These are phyloP conservation scores for Centruroides sculpturatus DNA, from an alignment of 1,140 invertebrate species.

Conservation along the genomic window DNA sequence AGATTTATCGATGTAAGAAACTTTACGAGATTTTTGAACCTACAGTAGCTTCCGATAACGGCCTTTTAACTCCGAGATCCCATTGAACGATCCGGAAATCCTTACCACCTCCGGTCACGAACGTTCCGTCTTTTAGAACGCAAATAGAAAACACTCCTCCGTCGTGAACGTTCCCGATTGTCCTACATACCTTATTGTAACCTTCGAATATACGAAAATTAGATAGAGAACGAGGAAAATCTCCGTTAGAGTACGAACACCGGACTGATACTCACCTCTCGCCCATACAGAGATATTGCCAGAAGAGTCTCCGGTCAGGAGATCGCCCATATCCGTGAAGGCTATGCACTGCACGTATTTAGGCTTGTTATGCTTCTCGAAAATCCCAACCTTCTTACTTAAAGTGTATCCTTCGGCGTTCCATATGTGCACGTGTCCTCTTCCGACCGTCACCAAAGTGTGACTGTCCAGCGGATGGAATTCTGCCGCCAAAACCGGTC, in stretches of 20 bases:
- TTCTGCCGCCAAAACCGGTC: conserved; percentile 65
- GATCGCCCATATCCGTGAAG: conserved; percentile 65
- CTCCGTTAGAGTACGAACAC: conserved; percentile 10
- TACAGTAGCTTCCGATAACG: conserved; percentile 56
- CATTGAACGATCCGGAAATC: conserved; percentile 58
- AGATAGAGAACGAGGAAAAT: conserved; percentile 7
- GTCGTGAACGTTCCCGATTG: conserved; percentile 58
- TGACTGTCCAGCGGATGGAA: conserved; percentile 83
- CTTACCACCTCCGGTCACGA: conserved; percentile 74
- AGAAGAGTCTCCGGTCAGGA: conserved; percentile 60
- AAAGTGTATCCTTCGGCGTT: conserved; percentile 67
- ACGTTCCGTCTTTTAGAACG: conserved; percentile 62
- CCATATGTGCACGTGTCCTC: conserved; percentile 85
- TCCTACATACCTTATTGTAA: conserved; percentile 42
- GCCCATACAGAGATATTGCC: conserved; percentile 79
- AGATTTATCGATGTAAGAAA: too few relatives aligned
- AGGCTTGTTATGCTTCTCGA: conserved; percentile 80
- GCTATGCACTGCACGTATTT: conserved; percentile 83
- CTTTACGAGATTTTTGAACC: conserved; percentile 6
- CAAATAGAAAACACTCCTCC: conserved; percentile 77
- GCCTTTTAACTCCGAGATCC: conserved; percentile 47
- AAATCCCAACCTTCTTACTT: conserved; percentile 73
- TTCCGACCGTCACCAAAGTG: conserved; percentile 77
- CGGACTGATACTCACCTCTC: conserved; percentile 42
- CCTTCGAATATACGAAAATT: conserved; percentile 28